phyloP scores from a whole-genome alignment of 2,113 vertebrate genomes.

The Astur gentilis region DNA sequence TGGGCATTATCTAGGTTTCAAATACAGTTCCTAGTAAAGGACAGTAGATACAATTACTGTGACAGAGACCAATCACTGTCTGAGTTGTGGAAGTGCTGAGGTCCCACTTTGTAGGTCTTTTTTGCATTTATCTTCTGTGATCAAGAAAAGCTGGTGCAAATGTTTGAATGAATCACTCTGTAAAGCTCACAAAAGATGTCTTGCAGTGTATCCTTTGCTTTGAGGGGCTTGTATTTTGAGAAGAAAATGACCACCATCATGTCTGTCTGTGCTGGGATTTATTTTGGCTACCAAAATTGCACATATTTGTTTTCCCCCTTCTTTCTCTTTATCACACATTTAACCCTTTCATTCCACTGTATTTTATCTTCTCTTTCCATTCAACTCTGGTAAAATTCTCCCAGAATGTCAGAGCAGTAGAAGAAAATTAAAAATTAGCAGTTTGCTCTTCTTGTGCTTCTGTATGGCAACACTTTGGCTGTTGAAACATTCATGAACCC shows the following conservation, averaged over 20 bases:
- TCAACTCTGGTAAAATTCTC: not conserved
- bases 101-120: not conserved
- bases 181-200: not conserved
- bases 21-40: not conserved
- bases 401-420: not conserved
- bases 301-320: not conserved
- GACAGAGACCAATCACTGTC: not conserved
- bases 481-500: conserved; percentile 1
- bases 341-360: not conserved
- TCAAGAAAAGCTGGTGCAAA: not conserved
- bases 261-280: not conserved
- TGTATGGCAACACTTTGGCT: not conserved
- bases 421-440: not conserved
- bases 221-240: not conserved
- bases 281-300: not conserved
- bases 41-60: not conserved
- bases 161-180: not conserved
- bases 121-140: not conserved
- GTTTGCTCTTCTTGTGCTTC: not conserved
- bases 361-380: not conserved
- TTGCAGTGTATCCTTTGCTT: not conserved
- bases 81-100: not conserved
- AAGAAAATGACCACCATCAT: not conserved
- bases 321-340: not conserved
- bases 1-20: not conserved